phyloP scores from a whole-genome alignment of 2,797 vertebrate species.

The Sebastes trivittatus region DNA sequence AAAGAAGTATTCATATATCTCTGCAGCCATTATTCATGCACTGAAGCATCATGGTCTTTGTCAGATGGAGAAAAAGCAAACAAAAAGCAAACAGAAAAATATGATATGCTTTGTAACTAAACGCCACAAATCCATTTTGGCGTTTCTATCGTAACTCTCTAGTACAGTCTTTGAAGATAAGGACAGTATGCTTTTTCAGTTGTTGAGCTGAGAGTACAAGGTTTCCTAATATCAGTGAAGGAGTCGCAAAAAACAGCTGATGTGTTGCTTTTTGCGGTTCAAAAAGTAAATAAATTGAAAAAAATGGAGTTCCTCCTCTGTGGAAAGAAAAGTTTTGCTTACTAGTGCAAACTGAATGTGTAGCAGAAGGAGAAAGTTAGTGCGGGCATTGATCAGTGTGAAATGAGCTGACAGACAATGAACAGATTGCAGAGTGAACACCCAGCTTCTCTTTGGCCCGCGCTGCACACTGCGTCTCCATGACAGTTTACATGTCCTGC shows the following conservation, averaged over 20 bases:
- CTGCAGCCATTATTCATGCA: conserved; percentile 29
- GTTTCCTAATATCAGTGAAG: conserved; percentile 15
- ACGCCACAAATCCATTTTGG: conserved; percentile 18
- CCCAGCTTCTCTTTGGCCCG: conserved; percentile 58
- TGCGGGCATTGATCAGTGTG: conserved; percentile 47
- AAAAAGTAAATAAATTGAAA: conserved; percentile 27
- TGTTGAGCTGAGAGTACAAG: background rate
- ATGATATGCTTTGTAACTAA: background rate
- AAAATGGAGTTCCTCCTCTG: background rate
- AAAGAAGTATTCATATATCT: conserved; percentile 22
- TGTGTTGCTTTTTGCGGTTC: background rate
- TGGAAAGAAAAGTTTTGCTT: background rate
- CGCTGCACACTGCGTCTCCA: conserved; percentile 40
- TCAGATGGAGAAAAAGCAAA: conserved; percentile 37
- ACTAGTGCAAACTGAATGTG: conserved; percentile 30
- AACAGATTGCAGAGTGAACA: conserved; percentile 73
- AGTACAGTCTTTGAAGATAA: conserved; percentile 1
- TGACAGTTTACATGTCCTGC: conserved; percentile 75
- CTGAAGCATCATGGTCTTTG: conserved; percentile 30
- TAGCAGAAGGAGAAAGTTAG: conserved; percentile 16
- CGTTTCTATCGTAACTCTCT: conserved; percentile 26
- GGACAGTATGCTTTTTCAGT: background rate
- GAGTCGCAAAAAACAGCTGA: conserved; percentile 2
- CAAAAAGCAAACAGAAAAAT: conserved; percentile 26
- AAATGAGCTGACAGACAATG: conserved; percentile 76